phyloP scores from a whole-genome alignment of 2,888 invertebrate species.

The Erebia aethiops region DNA sequence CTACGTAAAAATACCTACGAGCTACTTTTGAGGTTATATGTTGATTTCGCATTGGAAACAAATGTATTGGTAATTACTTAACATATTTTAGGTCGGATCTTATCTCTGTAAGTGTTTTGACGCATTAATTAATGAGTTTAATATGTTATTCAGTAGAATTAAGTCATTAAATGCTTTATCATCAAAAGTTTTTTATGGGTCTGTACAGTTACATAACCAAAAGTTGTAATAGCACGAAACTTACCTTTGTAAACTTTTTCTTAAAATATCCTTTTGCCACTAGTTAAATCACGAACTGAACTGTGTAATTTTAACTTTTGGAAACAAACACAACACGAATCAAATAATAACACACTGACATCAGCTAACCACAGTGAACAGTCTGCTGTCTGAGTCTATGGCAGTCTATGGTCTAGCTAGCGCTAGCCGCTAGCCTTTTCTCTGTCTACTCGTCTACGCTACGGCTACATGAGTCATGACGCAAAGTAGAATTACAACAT shows the following conservation, averaged over 20 bases:
- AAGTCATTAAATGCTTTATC: slow-evolving; percentile 48
- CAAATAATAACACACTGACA: slow-evolving; percentile 47
- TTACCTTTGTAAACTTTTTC: slow-evolving; percentile 56
- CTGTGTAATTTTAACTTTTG: slow-evolving; percentile 32
- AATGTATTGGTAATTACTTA: neutral
- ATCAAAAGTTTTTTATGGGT: slow-evolving; percentile 46
- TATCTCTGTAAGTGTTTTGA: neutral
- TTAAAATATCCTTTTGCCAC: slow-evolving; percentile 21
- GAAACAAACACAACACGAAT: slow-evolving; percentile 66
- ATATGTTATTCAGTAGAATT: slow-evolving; percentile 3
- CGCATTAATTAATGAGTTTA: neutral
- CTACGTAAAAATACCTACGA: neutral
- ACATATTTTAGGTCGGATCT: neutral
- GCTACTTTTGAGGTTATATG: slow-evolving; percentile 54
- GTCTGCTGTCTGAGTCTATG: too few relatives aligned
- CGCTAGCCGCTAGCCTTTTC: too few relatives aligned
- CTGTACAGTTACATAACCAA: slow-evolving; percentile 67
- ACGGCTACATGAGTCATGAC: slow-evolving; percentile 52
- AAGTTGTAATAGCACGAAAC: slow-evolving; percentile 45
- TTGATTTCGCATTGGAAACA: slow-evolving; percentile 7
- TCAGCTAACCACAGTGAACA: slow-evolving; percentile 32
- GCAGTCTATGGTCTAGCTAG: slow-evolving; percentile 14
- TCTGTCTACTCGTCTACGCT: too few relatives aligned
- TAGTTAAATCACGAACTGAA: slow-evolving; percentile 24
- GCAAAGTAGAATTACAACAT: too few relatives aligned